A percentile compares a stretch with the other conserved stretches of the same genome.
phyloP scores from a whole-genome alignment of 2,888 invertebrate genomes.

The Aspidiotus rigidus region DNA sequence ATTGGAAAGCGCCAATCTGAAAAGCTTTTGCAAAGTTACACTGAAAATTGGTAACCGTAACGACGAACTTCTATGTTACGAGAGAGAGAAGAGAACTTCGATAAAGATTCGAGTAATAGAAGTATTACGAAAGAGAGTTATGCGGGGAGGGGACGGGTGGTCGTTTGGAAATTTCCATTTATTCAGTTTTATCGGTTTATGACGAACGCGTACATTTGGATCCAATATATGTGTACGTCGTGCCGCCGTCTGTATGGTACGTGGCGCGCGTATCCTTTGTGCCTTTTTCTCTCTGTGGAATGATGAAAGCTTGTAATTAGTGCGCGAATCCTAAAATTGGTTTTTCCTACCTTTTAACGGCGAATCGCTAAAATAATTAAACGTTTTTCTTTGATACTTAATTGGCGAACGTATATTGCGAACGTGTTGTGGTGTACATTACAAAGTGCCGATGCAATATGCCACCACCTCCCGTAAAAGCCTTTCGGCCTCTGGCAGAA shows the following conservation, averaged over 20 bases:
- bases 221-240: background rate
- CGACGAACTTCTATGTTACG: slow-evolving; percentile 5
- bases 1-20: slow-evolving; percentile 27
- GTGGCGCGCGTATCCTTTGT: slow-evolving; percentile 1
- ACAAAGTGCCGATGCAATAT: background rate
- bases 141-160: background rate
- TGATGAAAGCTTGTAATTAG: slow-evolving; percentile 3
- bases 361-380: slow-evolving; percentile 10
- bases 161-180: slow-evolving; percentile 31
- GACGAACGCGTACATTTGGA: slow-evolving; percentile 14
- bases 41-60: slow-evolving; percentile 25
- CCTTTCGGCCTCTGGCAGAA: no score
- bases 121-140: slow-evolving; percentile 4
- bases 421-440: background rate
- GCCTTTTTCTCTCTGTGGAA: background rate
- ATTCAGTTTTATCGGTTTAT: slow-evolving; percentile 32
- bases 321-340: background rate
- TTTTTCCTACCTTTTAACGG: slow-evolving; percentile 2
- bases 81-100: slow-evolving; percentile 10
- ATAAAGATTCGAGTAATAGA: slow-evolving; percentile 24
- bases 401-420: slow-evolving; percentile 13
- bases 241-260: background rate
- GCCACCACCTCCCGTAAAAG: no score
- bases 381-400: slow-evolving; percentile 29
- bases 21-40: slow-evolving; percentile 22